A percentile compares a stretch with the other conserved stretches of the same genome.
Evolutionary conservation across 2,888 invertebrate genomes (phyloP).

Genomic region (Anorthoa munda): DNA sequence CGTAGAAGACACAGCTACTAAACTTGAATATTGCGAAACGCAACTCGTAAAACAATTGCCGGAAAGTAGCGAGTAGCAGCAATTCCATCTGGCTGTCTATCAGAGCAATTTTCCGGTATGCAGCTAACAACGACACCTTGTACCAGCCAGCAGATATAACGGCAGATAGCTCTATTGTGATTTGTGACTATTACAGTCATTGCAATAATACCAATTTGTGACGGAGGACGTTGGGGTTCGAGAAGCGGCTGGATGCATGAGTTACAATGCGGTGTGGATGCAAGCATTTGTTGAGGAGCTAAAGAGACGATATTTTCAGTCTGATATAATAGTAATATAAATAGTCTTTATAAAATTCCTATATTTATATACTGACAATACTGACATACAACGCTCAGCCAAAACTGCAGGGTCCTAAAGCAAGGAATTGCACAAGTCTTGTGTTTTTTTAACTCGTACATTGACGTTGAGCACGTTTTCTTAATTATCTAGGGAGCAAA

Average conservation of each 20-base stretch:
- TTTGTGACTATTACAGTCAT: conserved; percentile 51
- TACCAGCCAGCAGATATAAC: conserved; percentile 31
- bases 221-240: conserved; percentile 33
- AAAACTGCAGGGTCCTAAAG: no score
- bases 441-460: no score
- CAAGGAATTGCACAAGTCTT: no score
- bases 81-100: conserved; percentile 17
- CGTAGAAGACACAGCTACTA: not conserved
- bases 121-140: conserved; percentile 58
- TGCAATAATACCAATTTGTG: conserved; percentile 61
- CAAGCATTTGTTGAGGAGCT: conserved; percentile 16
- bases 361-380: no score
- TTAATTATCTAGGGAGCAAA: no score
- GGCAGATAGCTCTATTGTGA: conserved; percentile 55
- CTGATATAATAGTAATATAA: no score
- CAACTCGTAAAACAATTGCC: conserved; percentile 43
- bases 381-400: no score
- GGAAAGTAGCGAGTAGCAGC: conserved; percentile 30
- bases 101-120: conserved; percentile 45
- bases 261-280: conserved; percentile 9
- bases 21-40: conserved; percentile 34
- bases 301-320: not conserved
- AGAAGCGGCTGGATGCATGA: conserved; percentile 24
- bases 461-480: no score
- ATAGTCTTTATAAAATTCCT: no score